A percentile compares a stretch with the other conserved stretches of the same genome.
Evolutionary conservation across 2,797 vertebrate genomes (phyloP).

Genomic region (Neoniphon sammara): DNA sequence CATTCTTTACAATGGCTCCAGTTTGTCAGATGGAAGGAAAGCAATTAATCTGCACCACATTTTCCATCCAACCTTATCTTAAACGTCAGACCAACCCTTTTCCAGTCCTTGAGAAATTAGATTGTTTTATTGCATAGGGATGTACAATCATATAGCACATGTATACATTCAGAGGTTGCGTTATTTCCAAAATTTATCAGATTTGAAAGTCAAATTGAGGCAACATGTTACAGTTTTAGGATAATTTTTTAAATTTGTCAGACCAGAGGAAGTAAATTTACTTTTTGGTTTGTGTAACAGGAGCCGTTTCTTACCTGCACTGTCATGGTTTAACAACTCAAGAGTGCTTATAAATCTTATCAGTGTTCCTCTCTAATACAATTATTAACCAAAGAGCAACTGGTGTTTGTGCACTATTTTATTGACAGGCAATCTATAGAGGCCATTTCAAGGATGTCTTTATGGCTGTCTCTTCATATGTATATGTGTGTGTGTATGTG

Average conservation of each 20-base stretch:
- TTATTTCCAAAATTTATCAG: background rate
- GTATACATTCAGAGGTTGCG: background rate
- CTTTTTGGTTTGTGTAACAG: background rate
- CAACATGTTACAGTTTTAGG: no score
- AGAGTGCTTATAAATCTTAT: conserved; percentile 34
- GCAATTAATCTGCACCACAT: background rate
- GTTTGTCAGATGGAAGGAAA: background rate
- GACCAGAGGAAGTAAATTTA: background rate
- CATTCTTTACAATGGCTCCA: background rate
- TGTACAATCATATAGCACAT: background rate
- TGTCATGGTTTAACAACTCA: background rate
- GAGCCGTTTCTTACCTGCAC: background rate
- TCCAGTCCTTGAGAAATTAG: conserved; percentile 24
- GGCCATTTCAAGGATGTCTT: background rate
- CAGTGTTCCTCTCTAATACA: conserved; percentile 29
- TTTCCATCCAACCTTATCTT: conserved; percentile 32
- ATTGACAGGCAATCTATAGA: background rate
- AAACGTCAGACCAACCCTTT: background rate
- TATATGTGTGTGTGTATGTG: background rate
- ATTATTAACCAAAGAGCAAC: conserved; percentile 59
- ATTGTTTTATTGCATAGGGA: conserved; percentile 27
- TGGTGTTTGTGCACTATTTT: background rate
- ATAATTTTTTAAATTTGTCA: background rate
- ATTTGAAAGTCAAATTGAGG: background rate
- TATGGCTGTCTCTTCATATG: background rate